Conservation (phyloP, 2,888 invertebrate species). For the Alsophila aescularia region DNA sequence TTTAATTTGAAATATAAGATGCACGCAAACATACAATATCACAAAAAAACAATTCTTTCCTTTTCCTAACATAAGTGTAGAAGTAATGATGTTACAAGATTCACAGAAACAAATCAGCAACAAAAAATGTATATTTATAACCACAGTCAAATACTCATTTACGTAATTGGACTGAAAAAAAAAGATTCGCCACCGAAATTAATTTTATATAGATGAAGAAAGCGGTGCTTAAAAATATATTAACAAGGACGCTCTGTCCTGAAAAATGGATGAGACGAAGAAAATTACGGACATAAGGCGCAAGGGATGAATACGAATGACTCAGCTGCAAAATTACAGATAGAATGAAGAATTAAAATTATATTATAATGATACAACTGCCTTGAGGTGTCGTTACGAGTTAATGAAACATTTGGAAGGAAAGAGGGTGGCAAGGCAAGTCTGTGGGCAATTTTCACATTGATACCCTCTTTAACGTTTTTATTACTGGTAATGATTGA, state of each 20-base stretch:
- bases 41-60: too few relatives aligned
- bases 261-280: conserved; percentile 20
- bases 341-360: conserved; percentile 22
- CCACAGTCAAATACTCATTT: neutral
- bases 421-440: conserved; percentile 12
- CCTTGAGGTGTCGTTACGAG: conserved; percentile 18
- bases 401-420: conserved; percentile 21
- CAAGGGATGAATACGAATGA: conserved; percentile 28
- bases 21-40: too few relatives aligned
- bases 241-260: conserved; percentile 8
- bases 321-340: conserved; percentile 20
- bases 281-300: conserved; percentile 25
- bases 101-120: neutral
- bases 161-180: conserved; percentile 9
- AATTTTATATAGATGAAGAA: conserved; percentile 6
- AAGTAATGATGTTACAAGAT: too few relatives aligned
- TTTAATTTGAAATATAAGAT: too few relatives aligned
- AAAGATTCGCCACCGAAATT: neutral
- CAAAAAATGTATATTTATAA: neutral
- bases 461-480: conserved; percentile 8
- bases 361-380: conserved; percentile 13
- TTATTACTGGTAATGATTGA: conserved; percentile 22
- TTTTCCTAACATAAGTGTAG: too few relatives aligned
- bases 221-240: conserved; percentile 18
- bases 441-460: conserved; percentile 8